Percentiles rank a stretch among this genome's conserved stretches.
Conservation (phyloP, 2,888 invertebrate species). For the Neoitamus cyanurus region DNA sequence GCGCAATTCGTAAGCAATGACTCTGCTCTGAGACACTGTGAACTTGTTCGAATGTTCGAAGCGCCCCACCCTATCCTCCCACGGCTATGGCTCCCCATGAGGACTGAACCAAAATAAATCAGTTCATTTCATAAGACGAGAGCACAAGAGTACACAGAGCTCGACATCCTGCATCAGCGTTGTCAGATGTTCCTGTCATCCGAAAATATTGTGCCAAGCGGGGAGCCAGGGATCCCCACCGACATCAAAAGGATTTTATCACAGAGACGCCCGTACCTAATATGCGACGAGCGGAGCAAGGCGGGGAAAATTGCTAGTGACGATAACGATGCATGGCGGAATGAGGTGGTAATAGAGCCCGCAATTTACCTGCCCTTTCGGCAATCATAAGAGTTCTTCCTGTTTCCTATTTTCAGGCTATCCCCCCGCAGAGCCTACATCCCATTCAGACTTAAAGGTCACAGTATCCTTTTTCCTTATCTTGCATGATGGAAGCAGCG, state of each 20-base stretch:
- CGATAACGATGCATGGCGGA: neutral
- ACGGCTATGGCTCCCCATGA: neutral
- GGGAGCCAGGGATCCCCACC: neutral
- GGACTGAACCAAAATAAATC: slow-evolving; percentile 4
- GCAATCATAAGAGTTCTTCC: slow-evolving; percentile 16
- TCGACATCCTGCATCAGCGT: neutral
- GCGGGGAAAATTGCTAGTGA: slow-evolving; percentile 10
- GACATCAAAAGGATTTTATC: slow-evolving; percentile 27
- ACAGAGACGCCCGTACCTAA: neutral
- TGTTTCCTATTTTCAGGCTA: neutral
- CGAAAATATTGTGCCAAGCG: neutral
- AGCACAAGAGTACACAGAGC: neutral
- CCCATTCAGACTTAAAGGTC: neutral
- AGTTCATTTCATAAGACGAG: slow-evolving; percentile 1
- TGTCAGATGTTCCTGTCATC: slow-evolving; percentile 14
- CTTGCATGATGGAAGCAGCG: neutral
- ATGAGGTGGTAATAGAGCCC: slow-evolving; percentile 22
- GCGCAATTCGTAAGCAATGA: neutral
- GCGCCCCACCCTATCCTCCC: neutral
- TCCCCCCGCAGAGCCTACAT: neutral
- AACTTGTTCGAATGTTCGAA: neutral
- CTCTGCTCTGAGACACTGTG: neutral
- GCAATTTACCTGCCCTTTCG: slow-evolving; percentile 29
- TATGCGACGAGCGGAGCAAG: neutral
- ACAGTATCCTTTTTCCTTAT: neutral